Percentiles rank a stretch among this genome's conserved stretches.
phyloP scores from a whole-genome alignment of 2,113 vertebrate genomes.

The Rostratula benghalensis region DNA sequence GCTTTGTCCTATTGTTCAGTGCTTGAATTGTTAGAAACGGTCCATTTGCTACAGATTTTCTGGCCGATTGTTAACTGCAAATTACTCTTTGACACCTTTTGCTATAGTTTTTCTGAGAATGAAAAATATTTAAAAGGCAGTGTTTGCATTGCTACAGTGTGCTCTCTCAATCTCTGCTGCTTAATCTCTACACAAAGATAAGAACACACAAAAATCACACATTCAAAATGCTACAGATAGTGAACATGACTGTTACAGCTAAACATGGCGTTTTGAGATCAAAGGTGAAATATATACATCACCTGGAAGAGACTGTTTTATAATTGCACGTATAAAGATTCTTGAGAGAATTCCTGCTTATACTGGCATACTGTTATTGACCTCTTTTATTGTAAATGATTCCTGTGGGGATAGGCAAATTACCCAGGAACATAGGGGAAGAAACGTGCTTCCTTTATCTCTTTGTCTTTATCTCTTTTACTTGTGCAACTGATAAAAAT shows the following conservation, averaged over 20 bases:
- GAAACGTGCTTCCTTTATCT: background rate
- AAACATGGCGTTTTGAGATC: conserved; percentile 49
- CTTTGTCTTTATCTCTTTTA: conserved; percentile 20
- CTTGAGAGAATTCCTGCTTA: conserved; percentile 13
- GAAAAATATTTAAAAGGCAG: background rate
- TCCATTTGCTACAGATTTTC: conserved; percentile 50
- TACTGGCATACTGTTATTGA: background rate
- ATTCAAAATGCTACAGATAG: conserved; percentile 46
- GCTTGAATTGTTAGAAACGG: conserved; percentile 40
- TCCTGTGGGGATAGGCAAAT: conserved; percentile 30
- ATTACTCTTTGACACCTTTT: conserved; percentile 18
- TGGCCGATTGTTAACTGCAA: conserved; percentile 42
- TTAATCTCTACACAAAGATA: background rate
- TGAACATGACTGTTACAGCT: conserved; percentile 36
- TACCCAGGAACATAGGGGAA: background rate
- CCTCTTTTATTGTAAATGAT: background rate
- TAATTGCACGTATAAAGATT: background rate
- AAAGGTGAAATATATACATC: conserved; percentile 31
- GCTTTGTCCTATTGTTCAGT: background rate
- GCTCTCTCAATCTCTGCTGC: background rate
- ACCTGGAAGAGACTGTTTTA: background rate
- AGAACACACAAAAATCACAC: background rate
- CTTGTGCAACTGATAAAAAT: conserved; percentile 29
- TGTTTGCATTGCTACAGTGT: background rate
- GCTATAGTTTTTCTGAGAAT: background rate